Evolutionary conservation across 2,888 invertebrate species (phyloP), one percentile per base, ranked within the genome.

Genomic region (Drosophila merina): DNA sequence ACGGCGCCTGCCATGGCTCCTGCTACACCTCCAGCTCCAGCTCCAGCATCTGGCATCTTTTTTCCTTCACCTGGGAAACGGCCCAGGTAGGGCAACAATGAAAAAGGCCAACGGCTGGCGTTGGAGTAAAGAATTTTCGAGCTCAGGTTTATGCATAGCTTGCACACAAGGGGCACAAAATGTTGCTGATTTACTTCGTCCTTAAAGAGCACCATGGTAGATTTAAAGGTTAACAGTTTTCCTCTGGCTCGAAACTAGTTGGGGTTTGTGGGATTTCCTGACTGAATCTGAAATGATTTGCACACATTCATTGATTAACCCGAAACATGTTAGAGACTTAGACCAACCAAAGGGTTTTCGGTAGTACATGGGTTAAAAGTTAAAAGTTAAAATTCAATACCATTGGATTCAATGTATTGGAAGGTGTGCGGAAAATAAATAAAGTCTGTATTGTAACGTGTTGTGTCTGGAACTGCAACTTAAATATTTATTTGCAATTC

Each of bases 31-130:
- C 20, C 20, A 20, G 20, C 20, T 28, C 28, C 6, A 5, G 59
- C 47, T 44, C 52, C 59, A 48, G 36, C 68, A 76, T 67, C 76
- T 76, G 82, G 57, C 72, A 69, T 62, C 42, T 67, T 71, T 69
- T 84, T 80, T 69, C 83, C 48, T 76, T 56, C 56, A 64, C 40
- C 20, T 20, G 20, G 76, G 63, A 44, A 49, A 8, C 31, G 42
- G 62, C 42, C 25, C 30, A 25, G 57, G 9, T 5, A 6, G 48
- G 49, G 67, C 69, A 69, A 72, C 69, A 69, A 69, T 69, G 63
- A 54, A 69, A 69, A 62, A 38, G 54, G 52, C 67, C 72, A 69
- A 54, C 72, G 60, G 40, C 59, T 47, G 71, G 58, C 60, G 72
- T 44, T 66, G 40, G 52, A 45, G 67, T 3, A 67, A 72, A 49